Base-by-base conservation (phyloP, 2,888 invertebrate genomes). In the Scaptomyza reducta region DNA sequence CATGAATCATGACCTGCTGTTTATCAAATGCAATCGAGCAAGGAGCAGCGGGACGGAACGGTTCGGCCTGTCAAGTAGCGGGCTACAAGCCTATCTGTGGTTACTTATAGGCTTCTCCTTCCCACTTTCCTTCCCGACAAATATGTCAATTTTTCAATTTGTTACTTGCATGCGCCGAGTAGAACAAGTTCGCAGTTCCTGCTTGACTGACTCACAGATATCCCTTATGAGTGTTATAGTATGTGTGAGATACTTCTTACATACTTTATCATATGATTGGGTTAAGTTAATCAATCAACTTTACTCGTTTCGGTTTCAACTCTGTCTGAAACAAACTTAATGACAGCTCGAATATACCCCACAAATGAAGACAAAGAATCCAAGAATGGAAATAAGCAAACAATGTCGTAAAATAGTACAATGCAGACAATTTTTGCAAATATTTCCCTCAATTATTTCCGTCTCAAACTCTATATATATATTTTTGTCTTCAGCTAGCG, bases 121-220 rank as follows among this genome's bases (percentile, higher is more conserved):
- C 41, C 10, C 14, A 10, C 59, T 27, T 27, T 6, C 1, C 29
- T 1, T 3, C 31, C 31, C 6, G 10, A 55, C 64, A 77, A 71
- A 72, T 83, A 75, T 72, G 76, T 79, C 86, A 80, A 86, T 86
- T 80, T 80, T 86, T 86, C 86, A 86, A 80, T 80, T 80, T 82
- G 85, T 81, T 61, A 50, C 67, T 65, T 74, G 67, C 61, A 38
- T 41, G 71, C 51, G 60, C 56, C 46, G 58, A 65, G 62, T 61
- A 7, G 27, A 61, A 62, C 44, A 35, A 14, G 6, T 11, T 40
- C 10, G n/a, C 25, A 18, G 13, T n/a, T n/a, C n/a, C n/a, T n/a
- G n/a, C 4, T n/a, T 16, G 49, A 29, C 10, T 22, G 49, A 47
- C 45, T 11, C n/a, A 10, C 16, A 10, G 45, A 1, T 0, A 25